Evolutionary conservation across 2,113 vertebrate species (phyloP).

Genomic region (Ptychochromis oligacanthus): DNA sequence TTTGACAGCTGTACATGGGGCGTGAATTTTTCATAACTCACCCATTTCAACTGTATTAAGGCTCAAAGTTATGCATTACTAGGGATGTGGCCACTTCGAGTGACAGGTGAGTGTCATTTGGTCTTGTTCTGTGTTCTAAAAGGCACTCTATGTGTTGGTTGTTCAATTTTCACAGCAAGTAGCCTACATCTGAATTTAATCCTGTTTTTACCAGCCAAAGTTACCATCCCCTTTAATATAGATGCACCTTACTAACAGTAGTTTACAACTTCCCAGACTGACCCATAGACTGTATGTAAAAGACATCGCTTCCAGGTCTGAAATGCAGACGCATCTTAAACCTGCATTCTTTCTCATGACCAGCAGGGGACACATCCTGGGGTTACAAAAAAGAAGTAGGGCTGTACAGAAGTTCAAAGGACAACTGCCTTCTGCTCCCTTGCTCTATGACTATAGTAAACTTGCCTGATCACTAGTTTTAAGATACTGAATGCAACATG

Average conservation of each 20-base stretch:
- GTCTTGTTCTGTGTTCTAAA: no score
- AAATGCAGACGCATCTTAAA: background rate
- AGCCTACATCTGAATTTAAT: no score
- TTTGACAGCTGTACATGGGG: no score
- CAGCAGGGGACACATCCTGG: background rate
- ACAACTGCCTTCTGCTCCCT: background rate
- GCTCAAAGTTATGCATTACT: no score
- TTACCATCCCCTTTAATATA: no score
- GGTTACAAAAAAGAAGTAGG: background rate
- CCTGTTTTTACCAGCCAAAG: no score
- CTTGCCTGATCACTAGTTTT: background rate
- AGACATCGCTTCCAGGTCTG: background rate
- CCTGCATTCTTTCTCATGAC: background rate
- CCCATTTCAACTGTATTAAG: no score
- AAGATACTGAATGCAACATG: background rate
- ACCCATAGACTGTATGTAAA: background rate
- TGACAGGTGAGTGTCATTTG: no score
- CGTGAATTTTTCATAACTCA: no score
- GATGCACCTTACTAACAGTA: background rate
- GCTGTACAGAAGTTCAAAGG: background rate
- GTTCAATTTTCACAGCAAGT: no score
- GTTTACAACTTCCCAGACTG: background rate
- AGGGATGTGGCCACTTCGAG: no score
- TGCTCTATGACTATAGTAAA: background rate
- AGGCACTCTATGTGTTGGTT: no score